Base-by-base conservation (phyloP, 2,888 invertebrate genomes). In the Drosophila tanythrix region DNA sequence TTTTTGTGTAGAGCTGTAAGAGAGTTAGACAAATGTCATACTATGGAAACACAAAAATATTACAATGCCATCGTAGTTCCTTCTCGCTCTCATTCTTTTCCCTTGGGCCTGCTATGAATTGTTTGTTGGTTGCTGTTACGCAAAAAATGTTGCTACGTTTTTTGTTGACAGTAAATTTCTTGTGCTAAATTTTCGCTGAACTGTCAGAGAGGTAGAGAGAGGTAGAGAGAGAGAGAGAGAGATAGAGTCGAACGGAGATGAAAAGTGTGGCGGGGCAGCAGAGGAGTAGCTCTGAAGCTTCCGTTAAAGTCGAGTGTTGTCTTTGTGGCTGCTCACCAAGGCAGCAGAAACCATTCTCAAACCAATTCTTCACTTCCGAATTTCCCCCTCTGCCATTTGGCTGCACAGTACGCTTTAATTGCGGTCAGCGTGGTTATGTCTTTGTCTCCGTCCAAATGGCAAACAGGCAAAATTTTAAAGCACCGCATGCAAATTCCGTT, bases 341-440 rank as follows among this genome's bases (percentile, higher is more conserved):
- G 63, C 74, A 79, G 71, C 74, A 79, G 55, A 73, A 72, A 71
- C 55, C 53, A 74, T 56, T 65, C 78, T 58, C 64, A 57, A 36
- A 50, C 58, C 48, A 40, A 68, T 62, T 50, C 46, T 15, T 27
- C 53, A 66, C 56, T 46, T 52, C 60, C 61, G 25, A 48, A 69
- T 51, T 4, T 15, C n/a, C 48, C 48, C 27, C 40, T 8, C 25
- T 15, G 25, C 2, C 15, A 7, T 11, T 55, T 62, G 77, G 70
- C 83, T 61, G 81, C 46, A 65, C 64, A 78, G 86, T 87, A 73
- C 73, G 77, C 71, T 62, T 84, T 85, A 85, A 85, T 85, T 85
- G 85, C 90, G 85, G 85, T 85, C 85, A 89, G 72, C 80, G 52
- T 81, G 85, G 88, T 70, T 74, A 70, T 70, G 85, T 79, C 89